A percentile compares a stretch with the other conserved stretches of the same genome.
phyloP scores from a whole-genome alignment of 2,797 vertebrate species.

The Telmatherina bonti region DNA sequence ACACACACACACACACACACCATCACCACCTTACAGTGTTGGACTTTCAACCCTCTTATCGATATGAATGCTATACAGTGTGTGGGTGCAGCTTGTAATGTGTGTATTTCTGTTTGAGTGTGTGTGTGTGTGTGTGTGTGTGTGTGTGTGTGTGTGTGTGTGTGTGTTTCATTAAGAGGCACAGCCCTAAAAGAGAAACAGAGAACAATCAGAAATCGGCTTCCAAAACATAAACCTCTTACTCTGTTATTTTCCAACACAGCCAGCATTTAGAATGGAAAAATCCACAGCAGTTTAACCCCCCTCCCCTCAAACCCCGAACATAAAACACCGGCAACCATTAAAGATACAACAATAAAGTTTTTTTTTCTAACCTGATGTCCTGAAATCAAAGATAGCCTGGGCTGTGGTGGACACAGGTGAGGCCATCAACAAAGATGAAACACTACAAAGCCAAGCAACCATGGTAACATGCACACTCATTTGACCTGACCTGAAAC shows the following conservation, averaged over 20 bases:
- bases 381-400: conserved; percentile 39
- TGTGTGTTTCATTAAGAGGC: conserved; percentile 60
- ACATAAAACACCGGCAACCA: conserved; percentile 36
- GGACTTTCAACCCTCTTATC: conserved; percentile 59
- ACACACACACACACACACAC: conserved; percentile 21
- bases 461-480: conserved; percentile 74
- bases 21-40: conserved; percentile 36
- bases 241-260: conserved; percentile 75
- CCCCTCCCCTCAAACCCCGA: conserved; percentile 57
- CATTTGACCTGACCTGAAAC: conserved; percentile 71
- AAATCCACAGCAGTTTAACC: conserved; percentile 70
- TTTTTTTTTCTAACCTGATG: conserved; percentile 19
- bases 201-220: conserved; percentile 80
- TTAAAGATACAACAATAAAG: conserved; percentile 40
- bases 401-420: conserved; percentile 53
- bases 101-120: conserved; percentile 6
- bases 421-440: conserved; percentile 68
- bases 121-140: no score
- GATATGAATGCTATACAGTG: conserved; percentile 43
- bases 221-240: conserved; percentile 79
- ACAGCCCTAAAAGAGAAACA: conserved; percentile 63
- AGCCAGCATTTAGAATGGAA: conserved; percentile 66
- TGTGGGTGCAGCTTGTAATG: conserved; percentile 26
- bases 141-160: neutral
- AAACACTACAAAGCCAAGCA: conserved; percentile 65